These are phyloP conservation scores for Actinia tenebrosa DNA, from an alignment of 64 coral and sea anemone genomes.

Conservation along the genomic window DNA sequence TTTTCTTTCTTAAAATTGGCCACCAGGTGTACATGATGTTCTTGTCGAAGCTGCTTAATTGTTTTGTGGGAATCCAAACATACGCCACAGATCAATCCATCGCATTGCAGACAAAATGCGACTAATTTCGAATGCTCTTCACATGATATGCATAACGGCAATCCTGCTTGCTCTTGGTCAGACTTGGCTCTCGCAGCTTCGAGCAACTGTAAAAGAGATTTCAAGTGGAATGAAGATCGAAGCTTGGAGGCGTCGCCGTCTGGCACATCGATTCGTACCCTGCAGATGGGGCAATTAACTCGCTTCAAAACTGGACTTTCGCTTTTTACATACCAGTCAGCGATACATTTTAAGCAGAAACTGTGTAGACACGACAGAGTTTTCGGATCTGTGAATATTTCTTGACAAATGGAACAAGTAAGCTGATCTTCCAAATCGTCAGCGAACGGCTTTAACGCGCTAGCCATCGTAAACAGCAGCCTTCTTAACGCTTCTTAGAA, in stretches of 20 bases:
- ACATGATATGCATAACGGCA: background rate
- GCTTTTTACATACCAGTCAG: background rate
- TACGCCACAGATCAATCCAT: background rate
- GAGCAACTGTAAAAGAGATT: constrained; percentile 4
- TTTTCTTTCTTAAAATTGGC: background rate
- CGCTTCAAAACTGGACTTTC: background rate
- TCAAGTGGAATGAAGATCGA: background rate
- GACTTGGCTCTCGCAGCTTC: background rate
- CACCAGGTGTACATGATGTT: background rate
- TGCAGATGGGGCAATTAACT: background rate
- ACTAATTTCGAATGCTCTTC: background rate
- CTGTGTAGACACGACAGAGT: background rate
- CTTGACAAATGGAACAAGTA: constrained; percentile 13
- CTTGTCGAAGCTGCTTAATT: background rate
- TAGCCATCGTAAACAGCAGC: background rate
- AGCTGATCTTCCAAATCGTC: background rate
- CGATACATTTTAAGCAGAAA: background rate
- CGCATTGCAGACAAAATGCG: constrained; percentile 10
- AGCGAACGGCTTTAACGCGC: constrained; percentile 4
- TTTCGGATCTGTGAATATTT: background rate
- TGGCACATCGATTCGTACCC: background rate
- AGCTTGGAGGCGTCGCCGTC: background rate
- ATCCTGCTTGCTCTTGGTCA: background rate
- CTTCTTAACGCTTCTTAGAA: too few relatives aligned
- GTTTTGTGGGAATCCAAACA: background rate